Evolutionary conservation across 2,888 invertebrate species (phyloP), one percentile per base, ranked within the genome.

Genomic region (Drosophila pegasa): DNA sequence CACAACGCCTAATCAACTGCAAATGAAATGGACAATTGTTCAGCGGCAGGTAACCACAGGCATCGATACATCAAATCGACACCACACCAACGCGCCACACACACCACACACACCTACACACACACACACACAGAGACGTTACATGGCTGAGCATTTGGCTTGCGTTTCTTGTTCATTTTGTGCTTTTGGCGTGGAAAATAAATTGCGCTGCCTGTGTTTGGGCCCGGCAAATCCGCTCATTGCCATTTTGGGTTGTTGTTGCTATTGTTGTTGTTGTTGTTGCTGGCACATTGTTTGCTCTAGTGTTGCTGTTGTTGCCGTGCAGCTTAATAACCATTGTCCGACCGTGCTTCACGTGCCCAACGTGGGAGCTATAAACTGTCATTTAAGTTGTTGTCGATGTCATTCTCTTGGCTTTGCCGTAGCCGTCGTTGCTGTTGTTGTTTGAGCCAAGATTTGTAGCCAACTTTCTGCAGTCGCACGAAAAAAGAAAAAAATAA

Each of bases 341-440:
- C 76, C 85, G 75, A 60, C 59, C 67, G 52, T 43, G 63, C 63
- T 70, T 75, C 70, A 78, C 75, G 80, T 79, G 86, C 72, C 68
- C 83, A 68, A 84, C 83, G 88, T 88, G 83, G 83, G 83, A 84
- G 88, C 83, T 75, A 84, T 84, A 84, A 84, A 84, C 80, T 84
- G 83, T 84, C 83, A 84, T 84, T 84, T 84, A 88, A 88, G 84
- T 87, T 84, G 84, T 84, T 84, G 84, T 88, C 87, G 88, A 88
- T 84, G 85, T 87, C 85, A 88, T 87, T 87, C 78, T 66, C 65
- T 41, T 57, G 57, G 83, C 73, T 45, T 48, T 35, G 48, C 56
- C 22, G 16, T 16, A 31, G 47, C 63, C 61, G 8, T 10, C 38
- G 18, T 22, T 18, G n/a, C 27, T n/a, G 35, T 40, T 56, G 52